Percentiles rank a stretch among this genome's conserved stretches.
Conservation (phyloP, 2,797 vertebrate species). For the Catharus ustulatus region DNA sequence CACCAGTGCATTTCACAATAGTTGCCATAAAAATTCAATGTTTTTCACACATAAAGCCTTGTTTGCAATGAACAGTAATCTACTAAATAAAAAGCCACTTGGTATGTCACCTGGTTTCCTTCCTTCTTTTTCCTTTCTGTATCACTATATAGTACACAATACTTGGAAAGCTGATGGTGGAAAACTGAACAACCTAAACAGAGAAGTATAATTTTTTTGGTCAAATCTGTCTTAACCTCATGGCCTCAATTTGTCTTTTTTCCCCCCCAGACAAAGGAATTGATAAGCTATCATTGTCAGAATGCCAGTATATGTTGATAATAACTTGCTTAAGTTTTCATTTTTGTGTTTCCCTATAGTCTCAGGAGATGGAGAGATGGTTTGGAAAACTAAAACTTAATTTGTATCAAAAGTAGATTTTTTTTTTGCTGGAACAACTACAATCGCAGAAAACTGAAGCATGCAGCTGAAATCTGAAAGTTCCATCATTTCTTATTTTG, state of each 20-base stretch:
- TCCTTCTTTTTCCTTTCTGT: neutral
- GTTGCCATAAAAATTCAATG: neutral
- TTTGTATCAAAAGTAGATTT: neutral
- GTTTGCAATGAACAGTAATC: neutral
- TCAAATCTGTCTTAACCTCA: neutral
- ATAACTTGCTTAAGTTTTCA: neutral
- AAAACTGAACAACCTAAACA: neutral
- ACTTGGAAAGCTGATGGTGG: neutral
- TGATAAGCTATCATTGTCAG: neutral
- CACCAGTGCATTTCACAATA: neutral
- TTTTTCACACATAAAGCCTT: neutral
- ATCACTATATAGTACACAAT: neutral
- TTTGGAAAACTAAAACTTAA: neutral
- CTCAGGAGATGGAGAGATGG: neutral
- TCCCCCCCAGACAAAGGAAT: neutral
- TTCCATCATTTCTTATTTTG: neutral
- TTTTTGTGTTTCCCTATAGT: neutral
- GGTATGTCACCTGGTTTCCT: neutral
- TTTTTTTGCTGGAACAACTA: neutral
- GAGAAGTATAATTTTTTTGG: neutral
- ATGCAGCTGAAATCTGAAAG: neutral
- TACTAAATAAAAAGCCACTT: neutral
- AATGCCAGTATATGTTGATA: neutral
- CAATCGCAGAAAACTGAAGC: neutral
- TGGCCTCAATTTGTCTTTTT: neutral